Evolutionary conservation across 2,797 vertebrate species (phyloP).

Genomic region (Pseudochirops corinnae): DNA sequence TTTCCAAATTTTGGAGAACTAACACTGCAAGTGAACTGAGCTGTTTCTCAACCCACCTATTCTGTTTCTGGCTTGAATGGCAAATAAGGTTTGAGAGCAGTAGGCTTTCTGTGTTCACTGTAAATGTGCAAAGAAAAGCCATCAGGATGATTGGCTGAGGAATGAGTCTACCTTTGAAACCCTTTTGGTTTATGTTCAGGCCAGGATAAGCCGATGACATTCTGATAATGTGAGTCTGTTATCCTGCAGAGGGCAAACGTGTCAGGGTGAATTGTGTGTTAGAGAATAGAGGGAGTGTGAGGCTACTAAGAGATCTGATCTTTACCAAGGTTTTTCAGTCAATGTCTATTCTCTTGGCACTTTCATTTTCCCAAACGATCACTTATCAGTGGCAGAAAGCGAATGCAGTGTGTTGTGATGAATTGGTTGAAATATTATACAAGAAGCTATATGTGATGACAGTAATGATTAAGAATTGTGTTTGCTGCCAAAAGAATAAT

Average conservation of each 20-base stretch:
- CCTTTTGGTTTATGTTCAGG: not conserved
- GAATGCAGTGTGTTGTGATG: not conserved
- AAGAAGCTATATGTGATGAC: not conserved
- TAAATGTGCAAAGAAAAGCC: not conserved
- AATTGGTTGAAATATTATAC: conserved; percentile 1
- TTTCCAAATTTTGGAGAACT: not conserved
- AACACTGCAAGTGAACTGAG: not conserved
- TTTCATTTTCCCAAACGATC: not conserved
- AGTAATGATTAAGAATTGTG: conserved; percentile 31
- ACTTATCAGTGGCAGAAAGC: not conserved
- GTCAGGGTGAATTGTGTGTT: not conserved
- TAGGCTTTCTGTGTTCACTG: not conserved
- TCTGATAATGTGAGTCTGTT: not conserved
- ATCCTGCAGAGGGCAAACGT: conserved; percentile 1
- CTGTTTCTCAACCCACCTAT: not conserved
- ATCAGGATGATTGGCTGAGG: conserved; percentile 2
- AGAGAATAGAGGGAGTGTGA: not conserved
- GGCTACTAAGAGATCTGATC: not conserved
- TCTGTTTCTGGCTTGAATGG: not conserved
- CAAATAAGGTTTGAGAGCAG: not conserved
- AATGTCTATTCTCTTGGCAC: not conserved
- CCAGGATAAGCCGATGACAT: conserved; percentile 1
- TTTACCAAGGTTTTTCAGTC: not conserved
- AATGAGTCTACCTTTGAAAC: not conserved
- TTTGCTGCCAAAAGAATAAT: conserved; percentile 43